These are phyloP conservation scores for Drosophila teissieri DNA, from an alignment of 1,140 invertebrate species.

Conservation along the genomic window DNA sequence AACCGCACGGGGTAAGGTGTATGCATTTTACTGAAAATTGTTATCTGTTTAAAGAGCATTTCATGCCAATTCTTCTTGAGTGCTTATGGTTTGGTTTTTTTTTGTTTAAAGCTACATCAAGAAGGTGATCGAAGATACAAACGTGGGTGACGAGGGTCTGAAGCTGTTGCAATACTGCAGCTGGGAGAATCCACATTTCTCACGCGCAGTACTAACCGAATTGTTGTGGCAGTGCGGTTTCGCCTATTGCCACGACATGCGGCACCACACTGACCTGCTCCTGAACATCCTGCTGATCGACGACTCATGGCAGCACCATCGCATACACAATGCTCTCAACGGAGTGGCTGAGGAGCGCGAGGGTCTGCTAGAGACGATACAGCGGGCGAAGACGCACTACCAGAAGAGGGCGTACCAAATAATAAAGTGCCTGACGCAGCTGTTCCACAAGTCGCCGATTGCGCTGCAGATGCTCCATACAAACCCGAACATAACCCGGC, in stretches of 20 bases:
- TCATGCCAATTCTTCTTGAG: background rate
- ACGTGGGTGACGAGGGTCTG: constrained; percentile 94
- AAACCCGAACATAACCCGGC: constrained; percentile 91
- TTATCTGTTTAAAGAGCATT: background rate
- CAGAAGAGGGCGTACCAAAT: constrained; percentile 98
- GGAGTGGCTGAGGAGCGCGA: constrained; percentile 96
- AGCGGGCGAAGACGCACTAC: constrained; percentile 96
- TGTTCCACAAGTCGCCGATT: constrained; percentile 93
- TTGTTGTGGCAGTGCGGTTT: constrained; percentile 97
- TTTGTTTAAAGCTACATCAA: constrained; percentile 91
- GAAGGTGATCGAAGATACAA: constrained; percentile 97
- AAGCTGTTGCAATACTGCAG: constrained; percentile 96
- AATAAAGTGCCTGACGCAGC: constrained; percentile 96
- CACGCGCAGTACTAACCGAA: constrained; percentile 94
- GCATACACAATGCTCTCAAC: constrained; percentile 96
- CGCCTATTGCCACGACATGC: constrained; percentile 96
- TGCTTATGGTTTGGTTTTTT: background rate
- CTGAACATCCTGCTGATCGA: constrained; percentile 94
- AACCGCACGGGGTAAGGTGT: constrained; percentile 88
- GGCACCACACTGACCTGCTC: constrained; percentile 95
- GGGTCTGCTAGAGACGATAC: constrained; percentile 96
- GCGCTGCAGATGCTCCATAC: constrained; percentile 91
- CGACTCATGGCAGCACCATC: constrained; percentile 97
- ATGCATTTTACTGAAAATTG: background rate
- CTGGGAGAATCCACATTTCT: constrained; percentile 98